Evolutionary conservation across 2,113 vertebrate species (phyloP).

Genomic region (Brevimyrus niger): DNA sequence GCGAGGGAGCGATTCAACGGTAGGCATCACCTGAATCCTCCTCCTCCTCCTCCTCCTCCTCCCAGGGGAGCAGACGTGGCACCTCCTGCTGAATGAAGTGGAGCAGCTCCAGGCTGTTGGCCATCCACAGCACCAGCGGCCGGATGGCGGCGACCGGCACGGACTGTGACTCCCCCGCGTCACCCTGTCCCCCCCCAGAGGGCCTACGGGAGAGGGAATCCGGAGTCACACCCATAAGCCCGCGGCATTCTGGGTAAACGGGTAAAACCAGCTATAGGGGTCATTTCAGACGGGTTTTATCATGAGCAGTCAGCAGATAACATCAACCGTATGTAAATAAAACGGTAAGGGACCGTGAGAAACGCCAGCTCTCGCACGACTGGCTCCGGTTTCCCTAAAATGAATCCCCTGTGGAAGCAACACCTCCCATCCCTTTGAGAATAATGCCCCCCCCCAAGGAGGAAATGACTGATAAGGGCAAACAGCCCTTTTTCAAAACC

Average conservation of each 20-base stretch:
- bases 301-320: not conserved
- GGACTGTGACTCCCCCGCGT: constrained; percentile 22
- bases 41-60: constrained; percentile 32
- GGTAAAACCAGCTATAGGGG: not conserved
- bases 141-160: constrained; percentile 53
- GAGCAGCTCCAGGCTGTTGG: constrained; percentile 66
- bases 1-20: not conserved
- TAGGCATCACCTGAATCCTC: constrained; percentile 24
- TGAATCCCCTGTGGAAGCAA: not conserved
- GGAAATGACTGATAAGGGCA: not conserved
- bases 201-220: constrained; percentile 28
- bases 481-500: not conserved
- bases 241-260: not conserved
- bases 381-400: not conserved
- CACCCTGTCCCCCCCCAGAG: constrained; percentile 20
- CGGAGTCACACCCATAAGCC: not conserved
- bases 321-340: not conserved
- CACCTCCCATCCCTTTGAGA: not conserved
- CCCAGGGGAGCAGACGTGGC: constrained; percentile 55
- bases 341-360: not conserved
- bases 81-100: constrained; percentile 67
- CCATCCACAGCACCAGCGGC: constrained; percentile 65
- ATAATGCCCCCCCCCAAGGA: not conserved
- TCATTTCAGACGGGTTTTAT: not conserved
- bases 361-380: not conserved